Evolutionary conservation across 1,140 invertebrate species (phyloP).

Genomic region (Pseudomyrmex dendroicus): DNA sequence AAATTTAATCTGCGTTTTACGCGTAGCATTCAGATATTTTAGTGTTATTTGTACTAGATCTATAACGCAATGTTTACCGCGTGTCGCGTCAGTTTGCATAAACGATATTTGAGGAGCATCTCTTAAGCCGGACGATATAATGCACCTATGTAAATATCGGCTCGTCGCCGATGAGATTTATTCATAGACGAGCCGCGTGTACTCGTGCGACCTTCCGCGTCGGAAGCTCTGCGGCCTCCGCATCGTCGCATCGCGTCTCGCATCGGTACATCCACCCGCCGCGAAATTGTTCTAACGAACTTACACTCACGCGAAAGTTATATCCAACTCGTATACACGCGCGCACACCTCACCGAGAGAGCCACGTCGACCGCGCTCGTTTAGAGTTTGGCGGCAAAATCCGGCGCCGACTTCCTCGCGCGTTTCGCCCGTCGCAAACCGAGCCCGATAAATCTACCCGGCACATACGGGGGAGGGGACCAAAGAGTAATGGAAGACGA

Average conservation of each 20-base stretch:
- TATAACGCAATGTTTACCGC: not conserved
- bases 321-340: not conserved
- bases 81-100: not conserved
- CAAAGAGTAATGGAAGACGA: slow-evolving; percentile 33
- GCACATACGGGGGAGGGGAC: not conserved
- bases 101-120: slow-evolving; percentile 16
- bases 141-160: slow-evolving; percentile 77
- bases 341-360: not conserved
- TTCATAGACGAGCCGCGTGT: slow-evolving; percentile 77
- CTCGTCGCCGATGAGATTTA: slow-evolving; percentile 77
- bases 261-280: slow-evolving; percentile 36
- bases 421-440: slow-evolving; percentile 40
- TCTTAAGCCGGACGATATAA: slow-evolving; percentile 71
- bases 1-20: too few relatives aligned
- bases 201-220: slow-evolving; percentile 40
- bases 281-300: slow-evolving; percentile 72
- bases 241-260: slow-evolving; percentile 26
- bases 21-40: not conserved
- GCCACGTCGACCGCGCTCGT: slow-evolving; percentile 35
- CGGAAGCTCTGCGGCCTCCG: slow-evolving; percentile 31
- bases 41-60: not conserved
- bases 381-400: slow-evolving; percentile 59
- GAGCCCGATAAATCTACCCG: slow-evolving; percentile 39
- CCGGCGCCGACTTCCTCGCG: slow-evolving; percentile 25
- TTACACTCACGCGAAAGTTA: slow-evolving; percentile 67